These are phyloP conservation scores for Stomatorhinus walkeri DNA, from an alignment of 2,797 vertebrate species.

Conservation along the genomic window DNA sequence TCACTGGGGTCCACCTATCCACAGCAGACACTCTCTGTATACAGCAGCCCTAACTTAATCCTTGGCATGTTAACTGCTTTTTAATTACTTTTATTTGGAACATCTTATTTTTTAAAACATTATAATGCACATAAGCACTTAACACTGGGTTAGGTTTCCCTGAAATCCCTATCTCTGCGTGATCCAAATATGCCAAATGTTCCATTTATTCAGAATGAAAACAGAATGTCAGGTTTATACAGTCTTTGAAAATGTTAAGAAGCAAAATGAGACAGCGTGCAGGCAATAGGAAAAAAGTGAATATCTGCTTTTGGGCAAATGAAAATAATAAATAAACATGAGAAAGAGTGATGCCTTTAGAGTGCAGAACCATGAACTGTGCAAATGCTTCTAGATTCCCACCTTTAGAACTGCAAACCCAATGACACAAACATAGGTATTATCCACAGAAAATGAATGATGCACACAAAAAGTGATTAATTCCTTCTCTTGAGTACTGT, in stretches of 20 bases:
- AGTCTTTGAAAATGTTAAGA: neutral
- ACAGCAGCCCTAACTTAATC: constrained; percentile 7
- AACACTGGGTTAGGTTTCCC: neutral
- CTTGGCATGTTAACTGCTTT: neutral
- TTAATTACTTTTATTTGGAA: neutral
- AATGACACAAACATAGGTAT: neutral
- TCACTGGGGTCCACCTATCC: constrained; percentile 3
- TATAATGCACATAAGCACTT: constrained; percentile 14
- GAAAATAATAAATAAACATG: neutral
- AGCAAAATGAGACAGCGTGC: constrained; percentile 7
- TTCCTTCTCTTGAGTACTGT: neutral
- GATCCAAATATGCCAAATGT: neutral
- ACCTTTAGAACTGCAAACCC: neutral
- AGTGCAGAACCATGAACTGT: neutral
- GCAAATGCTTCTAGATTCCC: neutral
- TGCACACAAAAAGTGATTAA: neutral
- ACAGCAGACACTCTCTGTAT: neutral
- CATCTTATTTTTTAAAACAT: constrained; percentile 23
- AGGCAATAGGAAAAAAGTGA: neutral
- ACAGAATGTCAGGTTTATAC: neutral
- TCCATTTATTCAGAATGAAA: neutral
- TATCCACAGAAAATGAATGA: neutral
- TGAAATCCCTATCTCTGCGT: neutral
- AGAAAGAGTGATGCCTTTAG: neutral
- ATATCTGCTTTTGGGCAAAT: neutral